phyloP scores from a whole-genome alignment of 2,888 invertebrate genomes.

The Drymonia ruficornis region DNA sequence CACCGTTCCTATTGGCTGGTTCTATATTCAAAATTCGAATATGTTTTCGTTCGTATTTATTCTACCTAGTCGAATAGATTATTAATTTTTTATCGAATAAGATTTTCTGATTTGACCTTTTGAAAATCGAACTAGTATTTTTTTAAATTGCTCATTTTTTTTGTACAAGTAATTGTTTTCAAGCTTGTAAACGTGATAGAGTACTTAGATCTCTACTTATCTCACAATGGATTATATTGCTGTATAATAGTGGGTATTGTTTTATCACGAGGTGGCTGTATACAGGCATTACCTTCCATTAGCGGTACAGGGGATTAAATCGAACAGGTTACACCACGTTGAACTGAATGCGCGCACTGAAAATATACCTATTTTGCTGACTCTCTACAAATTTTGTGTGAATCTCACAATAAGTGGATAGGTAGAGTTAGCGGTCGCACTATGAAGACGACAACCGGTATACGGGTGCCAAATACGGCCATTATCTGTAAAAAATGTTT shows the following conservation, averaged over 20 bases:
- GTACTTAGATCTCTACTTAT: neutral
- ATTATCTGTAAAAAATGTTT: no score
- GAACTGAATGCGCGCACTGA: conserved; percentile 16
- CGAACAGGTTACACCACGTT: conserved; percentile 42
- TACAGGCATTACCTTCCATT: conserved; percentile 72
- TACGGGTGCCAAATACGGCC: no score
- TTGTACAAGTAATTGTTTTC: no score
- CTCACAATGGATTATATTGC: conserved; percentile 13
- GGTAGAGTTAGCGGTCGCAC: no score
- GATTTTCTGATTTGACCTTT: conserved; percentile 40
- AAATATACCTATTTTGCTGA: conserved; percentile 1
- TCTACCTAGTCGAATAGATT: neutral
- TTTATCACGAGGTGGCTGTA: conserved; percentile 11
- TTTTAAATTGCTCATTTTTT: neutral
- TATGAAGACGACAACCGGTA: no score
- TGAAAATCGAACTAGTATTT: neutral
- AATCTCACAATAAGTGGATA: no score
- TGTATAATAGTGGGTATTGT: neutral
- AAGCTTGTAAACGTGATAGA: neutral
- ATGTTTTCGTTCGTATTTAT: conserved; percentile 43
- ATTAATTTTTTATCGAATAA: no score
- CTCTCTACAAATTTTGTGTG: no score
- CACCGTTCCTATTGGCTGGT: conserved; percentile 67
- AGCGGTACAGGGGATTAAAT: conserved; percentile 73
- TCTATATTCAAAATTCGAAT: conserved; percentile 59